A percentile compares a stretch with the other conserved stretches of the same genome.
Conservation (phyloP, 2,888 invertebrate species). For the Drosophila phalerata region DNA sequence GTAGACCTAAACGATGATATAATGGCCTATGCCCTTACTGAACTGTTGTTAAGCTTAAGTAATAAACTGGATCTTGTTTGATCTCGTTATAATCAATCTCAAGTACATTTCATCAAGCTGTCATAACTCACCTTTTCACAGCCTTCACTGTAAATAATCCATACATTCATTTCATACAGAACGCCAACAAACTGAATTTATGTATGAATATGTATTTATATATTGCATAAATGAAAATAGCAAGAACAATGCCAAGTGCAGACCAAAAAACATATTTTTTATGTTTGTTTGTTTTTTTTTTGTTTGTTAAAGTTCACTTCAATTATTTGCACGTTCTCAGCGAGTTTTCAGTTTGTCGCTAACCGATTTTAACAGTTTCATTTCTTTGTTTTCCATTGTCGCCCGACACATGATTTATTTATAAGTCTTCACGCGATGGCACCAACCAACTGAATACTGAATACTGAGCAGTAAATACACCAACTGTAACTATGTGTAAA, state of each 20-base stretch:
- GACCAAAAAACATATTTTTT: not conserved
- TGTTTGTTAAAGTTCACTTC: slow-evolving; percentile 33
- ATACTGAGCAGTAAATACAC: slow-evolving; percentile 17
- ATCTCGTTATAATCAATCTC: slow-evolving; percentile 6
- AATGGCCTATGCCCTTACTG: slow-evolving; percentile 3
- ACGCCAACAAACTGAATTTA: slow-evolving; percentile 1
- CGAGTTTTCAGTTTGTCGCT: slow-evolving; percentile 41
- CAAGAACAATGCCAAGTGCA: slow-evolving; percentile 10
- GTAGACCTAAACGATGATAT: slow-evolving; percentile 9
- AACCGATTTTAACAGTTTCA: slow-evolving; percentile 31
- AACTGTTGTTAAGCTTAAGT: slow-evolving; percentile 4
- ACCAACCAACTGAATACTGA: slow-evolving; percentile 46
- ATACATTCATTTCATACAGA: slow-evolving; percentile 39
- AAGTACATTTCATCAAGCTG: slow-evolving; percentile 19
- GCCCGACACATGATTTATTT: slow-evolving; percentile 65
- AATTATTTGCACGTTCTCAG: slow-evolving; percentile 48
- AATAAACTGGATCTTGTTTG: slow-evolving; percentile 6
- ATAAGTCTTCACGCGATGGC: slow-evolving; percentile 63
- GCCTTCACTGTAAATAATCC: slow-evolving; percentile 41
- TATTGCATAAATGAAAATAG: slow-evolving; percentile 32
- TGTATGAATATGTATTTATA: slow-evolving; percentile 41
- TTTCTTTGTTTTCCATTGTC: slow-evolving; percentile 50
- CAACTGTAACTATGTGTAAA: slow-evolving; percentile 9
- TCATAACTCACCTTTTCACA: slow-evolving; percentile 1
- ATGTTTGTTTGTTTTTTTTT: no score